Evolutionary conservation across 2,797 vertebrate genomes (phyloP).

Genomic region (Cossypha niveicapilla): DNA sequence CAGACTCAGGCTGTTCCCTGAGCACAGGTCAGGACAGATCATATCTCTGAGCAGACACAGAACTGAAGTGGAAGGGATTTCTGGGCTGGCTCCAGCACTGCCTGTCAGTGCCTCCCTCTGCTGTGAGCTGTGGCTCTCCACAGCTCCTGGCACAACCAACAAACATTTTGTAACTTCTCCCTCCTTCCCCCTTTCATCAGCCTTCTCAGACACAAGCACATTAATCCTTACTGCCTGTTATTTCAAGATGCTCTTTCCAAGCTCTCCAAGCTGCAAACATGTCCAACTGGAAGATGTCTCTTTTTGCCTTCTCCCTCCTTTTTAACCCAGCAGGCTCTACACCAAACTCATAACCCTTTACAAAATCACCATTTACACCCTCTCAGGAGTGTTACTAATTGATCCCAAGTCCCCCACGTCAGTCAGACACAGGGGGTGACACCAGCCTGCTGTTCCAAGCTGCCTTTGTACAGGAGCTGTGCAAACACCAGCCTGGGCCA

Average conservation of each 20-base stretch:
- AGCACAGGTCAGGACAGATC: not conserved
- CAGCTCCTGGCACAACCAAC: not conserved
- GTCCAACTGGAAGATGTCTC: not conserved
- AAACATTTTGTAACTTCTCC: not conserved
- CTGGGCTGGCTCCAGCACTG: not conserved
- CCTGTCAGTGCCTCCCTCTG: fast-evolving
- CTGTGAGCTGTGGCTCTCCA: not conserved
- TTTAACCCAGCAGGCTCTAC: not conserved
- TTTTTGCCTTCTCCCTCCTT: not conserved
- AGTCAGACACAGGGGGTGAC: not conserved
- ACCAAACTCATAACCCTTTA: not conserved
- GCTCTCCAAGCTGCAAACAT: not conserved
- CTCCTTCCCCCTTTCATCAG: not conserved
- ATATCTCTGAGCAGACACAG: not conserved
- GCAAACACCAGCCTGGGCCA: not conserved
- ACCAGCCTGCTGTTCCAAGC: not conserved
- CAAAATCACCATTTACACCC: not conserved
- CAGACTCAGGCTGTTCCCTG: not conserved
- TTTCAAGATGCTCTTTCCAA: not conserved
- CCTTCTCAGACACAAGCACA: not conserved
- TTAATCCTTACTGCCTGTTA: not conserved
- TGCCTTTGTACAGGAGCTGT: not conserved
- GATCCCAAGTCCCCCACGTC: not conserved
- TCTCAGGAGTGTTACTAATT: not conserved
- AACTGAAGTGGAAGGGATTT: not conserved